These are phyloP conservation scores for Echiichthys vipera DNA, from an alignment of 2,797 vertebrate genomes.

Conservation along the genomic window DNA sequence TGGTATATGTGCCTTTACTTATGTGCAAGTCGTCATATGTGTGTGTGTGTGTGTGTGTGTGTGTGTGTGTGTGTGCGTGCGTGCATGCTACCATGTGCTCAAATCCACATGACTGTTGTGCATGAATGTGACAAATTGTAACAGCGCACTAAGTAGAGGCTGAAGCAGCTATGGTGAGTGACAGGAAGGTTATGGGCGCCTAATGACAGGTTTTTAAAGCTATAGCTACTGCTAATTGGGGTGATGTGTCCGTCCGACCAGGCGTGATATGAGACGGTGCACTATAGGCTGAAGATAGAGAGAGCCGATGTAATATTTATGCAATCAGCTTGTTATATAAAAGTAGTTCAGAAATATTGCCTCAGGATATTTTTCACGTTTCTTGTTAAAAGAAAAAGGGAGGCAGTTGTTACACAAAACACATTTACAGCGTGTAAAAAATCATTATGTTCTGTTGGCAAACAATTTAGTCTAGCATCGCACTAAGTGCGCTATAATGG, in stretches of 20 bases:
- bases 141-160: conserved; percentile 46
- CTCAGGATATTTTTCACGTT: conserved; percentile 68
- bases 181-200: conserved; percentile 75
- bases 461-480: conserved; percentile 70
- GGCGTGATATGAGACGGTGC: conserved; percentile 22
- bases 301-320: conserved; percentile 69
- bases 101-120: conserved; percentile 23
- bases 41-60: not conserved
- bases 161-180: conserved; percentile 60
- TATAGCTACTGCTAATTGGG: conserved; percentile 78
- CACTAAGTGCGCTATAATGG: conserved; percentile 67
- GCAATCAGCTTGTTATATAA: conserved; percentile 71
- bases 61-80: not conserved
- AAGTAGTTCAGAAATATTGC: conserved; percentile 71
- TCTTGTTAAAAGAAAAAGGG: conserved; percentile 63
- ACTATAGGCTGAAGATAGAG: conserved; percentile 33
- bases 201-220: conserved; percentile 80
- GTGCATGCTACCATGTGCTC: not conserved
- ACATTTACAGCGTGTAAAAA: conserved; percentile 70
- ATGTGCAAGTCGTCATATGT: not conserved
- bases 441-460: conserved; percentile 74
- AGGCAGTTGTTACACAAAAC: conserved; percentile 60
- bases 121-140: conserved; percentile 59
- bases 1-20: not conserved
- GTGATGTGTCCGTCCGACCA: conserved; percentile 76